Percentiles rank a stretch among this genome's conserved stretches.
These are phyloP conservation scores for Macrocentrus cingulum DNA, from an alignment of 1,140 invertebrate genomes.

Conservation along the genomic window DNA sequence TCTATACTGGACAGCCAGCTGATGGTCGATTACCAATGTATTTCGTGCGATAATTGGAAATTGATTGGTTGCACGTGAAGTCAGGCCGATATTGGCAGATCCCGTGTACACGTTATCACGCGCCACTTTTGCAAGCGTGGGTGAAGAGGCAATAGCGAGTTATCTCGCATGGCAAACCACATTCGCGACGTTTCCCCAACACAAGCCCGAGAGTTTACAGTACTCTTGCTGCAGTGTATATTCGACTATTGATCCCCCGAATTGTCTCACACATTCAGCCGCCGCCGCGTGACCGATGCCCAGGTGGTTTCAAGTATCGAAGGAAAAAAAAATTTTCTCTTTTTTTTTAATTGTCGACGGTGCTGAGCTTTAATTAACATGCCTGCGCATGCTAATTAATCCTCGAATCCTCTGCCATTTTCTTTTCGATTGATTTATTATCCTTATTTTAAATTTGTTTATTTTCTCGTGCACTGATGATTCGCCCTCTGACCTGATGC, in stretches of 20 bases:
- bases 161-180: conserved; percentile 31
- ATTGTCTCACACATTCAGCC: neutral
- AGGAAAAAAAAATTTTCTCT: conserved; percentile 5
- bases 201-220: conserved; percentile 22
- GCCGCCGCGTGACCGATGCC: neutral
- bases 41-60: conserved; percentile 27
- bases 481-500: too few species aligned
- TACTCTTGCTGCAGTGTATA: conserved; percentile 18
- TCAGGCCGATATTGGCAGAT: conserved; percentile 25
- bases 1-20: conserved; percentile 16
- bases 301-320: too few species aligned
- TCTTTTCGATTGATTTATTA: too few species aligned
- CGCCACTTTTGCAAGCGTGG: conserved; percentile 8
- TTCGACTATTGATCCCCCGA: conserved; percentile 33
- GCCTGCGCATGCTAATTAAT: too few species aligned
- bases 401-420: too few species aligned
- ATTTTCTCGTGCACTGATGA: too few species aligned
- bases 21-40: conserved; percentile 29
- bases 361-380: too few species aligned
- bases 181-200: conserved; percentile 35
- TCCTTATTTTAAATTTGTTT: too few species aligned
- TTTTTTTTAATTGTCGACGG: too few species aligned
- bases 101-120: conserved; percentile 17
- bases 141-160: neutral
- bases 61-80: conserved; percentile 29